Conservation (phyloP, 2,888 invertebrate genomes). For the Drosophila austrosaltans region DNA sequence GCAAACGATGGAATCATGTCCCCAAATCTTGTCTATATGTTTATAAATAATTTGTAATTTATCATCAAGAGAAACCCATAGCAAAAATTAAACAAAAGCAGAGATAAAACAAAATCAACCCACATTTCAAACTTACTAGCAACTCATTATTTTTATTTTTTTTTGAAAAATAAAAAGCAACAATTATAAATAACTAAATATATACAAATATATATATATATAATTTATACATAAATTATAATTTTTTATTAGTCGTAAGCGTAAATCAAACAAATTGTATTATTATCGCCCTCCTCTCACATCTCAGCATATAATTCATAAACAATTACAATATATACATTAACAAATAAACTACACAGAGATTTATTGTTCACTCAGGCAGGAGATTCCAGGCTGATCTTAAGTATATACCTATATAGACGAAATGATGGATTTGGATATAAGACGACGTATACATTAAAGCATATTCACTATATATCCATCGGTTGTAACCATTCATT, state of each 20-base stretch:
- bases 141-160: slow-evolving; percentile 5
- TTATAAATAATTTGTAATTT: slow-evolving; percentile 5
- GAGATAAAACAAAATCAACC: not conserved
- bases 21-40: slow-evolving; percentile 12
- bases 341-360: slow-evolving; percentile 3
- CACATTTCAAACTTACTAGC: not conserved
- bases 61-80: slow-evolving; percentile 31
- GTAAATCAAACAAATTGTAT: slow-evolving; percentile 6
- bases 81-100: not conserved
- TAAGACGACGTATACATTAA: not conserved
- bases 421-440: slow-evolving; percentile 34
- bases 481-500: slow-evolving; percentile 60
- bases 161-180: not conserved
- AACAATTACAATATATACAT: slow-evolving; percentile 4
- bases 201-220: not conserved
- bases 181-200: slow-evolving; percentile 1
- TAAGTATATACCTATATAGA: slow-evolving; percentile 35
- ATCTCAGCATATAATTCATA: not conserved
- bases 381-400: slow-evolving; percentile 40
- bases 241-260: slow-evolving; percentile 8
- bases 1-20: not conserved
- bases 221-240: slow-evolving; percentile 21
- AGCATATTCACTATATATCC: slow-evolving; percentile 25
- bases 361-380: slow-evolving; percentile 42
- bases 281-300: not conserved